Percentiles rank a stretch among this genome's conserved stretches.
phyloP scores from a whole-genome alignment of 2,113 vertebrate species.

The Phalacrocorax brasilianus region DNA sequence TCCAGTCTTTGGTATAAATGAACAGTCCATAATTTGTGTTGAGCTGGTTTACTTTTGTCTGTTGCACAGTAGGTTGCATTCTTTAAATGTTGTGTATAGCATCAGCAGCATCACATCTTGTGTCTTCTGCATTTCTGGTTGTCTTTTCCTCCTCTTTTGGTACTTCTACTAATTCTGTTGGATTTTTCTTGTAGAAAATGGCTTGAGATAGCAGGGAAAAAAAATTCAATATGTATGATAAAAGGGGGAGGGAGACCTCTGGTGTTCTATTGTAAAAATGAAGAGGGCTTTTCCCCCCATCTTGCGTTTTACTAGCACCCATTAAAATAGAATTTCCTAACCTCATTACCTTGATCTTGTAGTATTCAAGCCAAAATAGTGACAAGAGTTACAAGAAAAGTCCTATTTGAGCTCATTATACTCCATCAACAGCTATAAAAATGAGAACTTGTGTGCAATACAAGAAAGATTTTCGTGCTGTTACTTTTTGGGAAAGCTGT shows the following conservation, averaged over 20 bases:
- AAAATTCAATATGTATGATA: not conserved
- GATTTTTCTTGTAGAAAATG: not conserved
- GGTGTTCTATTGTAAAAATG: constrained; percentile 35
- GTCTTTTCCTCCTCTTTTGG: not conserved
- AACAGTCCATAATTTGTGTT: not conserved
- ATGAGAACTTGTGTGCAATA: not conserved
- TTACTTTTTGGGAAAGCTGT: not conserved
- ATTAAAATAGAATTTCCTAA: not conserved
- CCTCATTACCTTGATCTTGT: not conserved
- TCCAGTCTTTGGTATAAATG: not conserved
- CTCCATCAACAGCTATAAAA: not conserved
- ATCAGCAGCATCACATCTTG: not conserved
- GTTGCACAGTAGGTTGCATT: not conserved
- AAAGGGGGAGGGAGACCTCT: constrained; percentile 60
- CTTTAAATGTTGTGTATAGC: not conserved
- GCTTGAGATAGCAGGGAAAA: not conserved
- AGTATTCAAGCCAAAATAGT: not conserved
- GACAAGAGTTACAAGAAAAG: not conserved
- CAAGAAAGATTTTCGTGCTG: not conserved
- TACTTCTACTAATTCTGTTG: not conserved
- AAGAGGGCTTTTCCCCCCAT: not conserved
- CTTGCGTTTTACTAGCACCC: not conserved
- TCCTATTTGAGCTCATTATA: not conserved
- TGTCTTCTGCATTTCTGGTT: not conserved
- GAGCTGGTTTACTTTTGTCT: not conserved